phyloP scores from a whole-genome alignment of 2,888 invertebrate species.

The Cantharis flavilabris region DNA sequence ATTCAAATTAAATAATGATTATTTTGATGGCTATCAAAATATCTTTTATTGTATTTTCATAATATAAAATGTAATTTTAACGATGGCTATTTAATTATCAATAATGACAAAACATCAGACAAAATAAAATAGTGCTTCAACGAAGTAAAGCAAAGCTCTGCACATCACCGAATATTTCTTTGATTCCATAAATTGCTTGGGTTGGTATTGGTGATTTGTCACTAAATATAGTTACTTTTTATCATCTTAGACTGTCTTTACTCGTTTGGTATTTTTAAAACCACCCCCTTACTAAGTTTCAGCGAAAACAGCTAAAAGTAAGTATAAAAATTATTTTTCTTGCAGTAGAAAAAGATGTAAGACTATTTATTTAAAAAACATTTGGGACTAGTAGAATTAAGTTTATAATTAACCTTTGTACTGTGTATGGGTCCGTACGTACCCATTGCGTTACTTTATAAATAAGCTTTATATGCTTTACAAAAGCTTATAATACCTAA shows the following conservation, averaged over 20 bases:
- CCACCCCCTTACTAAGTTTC: neutral
- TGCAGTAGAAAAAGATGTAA: too few species aligned
- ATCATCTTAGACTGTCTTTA: too few species aligned
- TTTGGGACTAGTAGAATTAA: too few species aligned
- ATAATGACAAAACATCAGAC: neutral
- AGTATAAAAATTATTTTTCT: neutral
- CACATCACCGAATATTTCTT: neutral
- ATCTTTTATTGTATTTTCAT: neutral
- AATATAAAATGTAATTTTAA: neutral
- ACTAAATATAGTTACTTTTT: too few species aligned
- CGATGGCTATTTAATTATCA: neutral
- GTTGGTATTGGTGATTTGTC: too few species aligned
- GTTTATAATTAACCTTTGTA: too few species aligned
- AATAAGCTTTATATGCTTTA: too few species aligned
- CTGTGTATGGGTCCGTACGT: too few species aligned
- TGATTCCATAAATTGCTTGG: neutral
- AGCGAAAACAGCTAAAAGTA: neutral
- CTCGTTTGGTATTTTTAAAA: neutral
- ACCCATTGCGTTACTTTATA: too few species aligned
- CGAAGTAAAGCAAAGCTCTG: neutral
- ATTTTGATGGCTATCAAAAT: neutral
- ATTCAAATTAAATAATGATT: neutral
- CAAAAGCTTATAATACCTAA: too few species aligned
- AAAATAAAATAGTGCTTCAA: neutral
- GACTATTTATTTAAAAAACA: too few species aligned